phyloP scores from a whole-genome alignment of 2,888 invertebrate species.

The Amaurobius ferox region DNA sequence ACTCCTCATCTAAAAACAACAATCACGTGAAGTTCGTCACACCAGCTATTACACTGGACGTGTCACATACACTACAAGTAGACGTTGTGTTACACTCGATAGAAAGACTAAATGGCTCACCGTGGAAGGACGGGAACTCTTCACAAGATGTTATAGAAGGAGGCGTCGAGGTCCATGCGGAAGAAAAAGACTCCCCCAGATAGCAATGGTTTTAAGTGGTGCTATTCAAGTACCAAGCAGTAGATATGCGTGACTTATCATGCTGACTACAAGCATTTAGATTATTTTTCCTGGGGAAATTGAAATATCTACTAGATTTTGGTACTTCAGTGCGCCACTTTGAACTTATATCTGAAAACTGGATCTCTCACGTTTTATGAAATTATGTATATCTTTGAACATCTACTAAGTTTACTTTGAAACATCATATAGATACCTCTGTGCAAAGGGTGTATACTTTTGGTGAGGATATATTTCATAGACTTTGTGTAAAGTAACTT shows the following conservation, averaged over 20 bases:
- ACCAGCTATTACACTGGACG: constrained; percentile 30
- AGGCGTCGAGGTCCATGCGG: not conserved
- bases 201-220: not conserved
- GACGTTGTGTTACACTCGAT: constrained; percentile 59
- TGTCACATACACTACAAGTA: constrained; percentile 53
- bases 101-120: constrained; percentile 1
- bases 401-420: too few relatives aligned
- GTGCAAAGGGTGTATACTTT: too few relatives aligned
- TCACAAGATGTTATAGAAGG: not conserved
- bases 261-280: not conserved
- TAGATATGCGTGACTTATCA: not conserved
- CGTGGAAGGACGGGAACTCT: not conserved
- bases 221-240: not conserved
- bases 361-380: too few relatives aligned
- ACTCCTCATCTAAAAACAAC: constrained; percentile 36
- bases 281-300: not conserved
- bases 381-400: too few relatives aligned
- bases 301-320: not conserved
- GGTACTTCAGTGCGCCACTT: not conserved
- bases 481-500: too few relatives aligned
- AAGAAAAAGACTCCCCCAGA: not conserved
- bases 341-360: too few relatives aligned
- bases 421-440: too few relatives aligned
- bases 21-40: constrained; percentile 58
- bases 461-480: too few relatives aligned